phyloP scores from a whole-genome alignment of 2,113 vertebrate genomes.

The Python bivittatus region DNA sequence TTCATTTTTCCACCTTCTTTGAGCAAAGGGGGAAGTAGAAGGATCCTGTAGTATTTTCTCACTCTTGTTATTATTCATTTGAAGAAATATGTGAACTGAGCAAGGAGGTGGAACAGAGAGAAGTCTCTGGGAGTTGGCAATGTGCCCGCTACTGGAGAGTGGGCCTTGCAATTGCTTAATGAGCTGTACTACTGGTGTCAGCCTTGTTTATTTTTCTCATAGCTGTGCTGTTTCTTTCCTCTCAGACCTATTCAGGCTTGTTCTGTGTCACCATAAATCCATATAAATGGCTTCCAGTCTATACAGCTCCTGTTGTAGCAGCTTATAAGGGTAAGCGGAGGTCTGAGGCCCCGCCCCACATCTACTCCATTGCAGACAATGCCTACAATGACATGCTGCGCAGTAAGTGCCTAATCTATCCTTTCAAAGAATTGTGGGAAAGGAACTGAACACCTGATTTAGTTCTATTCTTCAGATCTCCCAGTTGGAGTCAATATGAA shows the following conservation, averaged over 20 bases:
- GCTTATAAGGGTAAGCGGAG: slow-evolving; percentile 92
- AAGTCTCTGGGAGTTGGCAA: background rate
- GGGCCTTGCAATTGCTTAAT: background rate
- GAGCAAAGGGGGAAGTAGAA: background rate
- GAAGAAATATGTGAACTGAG: background rate
- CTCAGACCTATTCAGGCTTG: slow-evolving; percentile 91
- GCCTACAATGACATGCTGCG: slow-evolving; percentile 94
- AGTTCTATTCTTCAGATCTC: background rate
- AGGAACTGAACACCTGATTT: background rate
- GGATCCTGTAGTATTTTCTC: background rate
- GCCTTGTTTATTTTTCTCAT: rapidly evolving
- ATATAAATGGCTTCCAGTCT: slow-evolving; percentile 95
- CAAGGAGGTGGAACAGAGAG: background rate
- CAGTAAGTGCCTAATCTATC: slow-evolving; percentile 75
- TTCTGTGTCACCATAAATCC: slow-evolving; percentile 96
- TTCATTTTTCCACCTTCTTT: background rate
- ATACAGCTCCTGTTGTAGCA: slow-evolving; percentile 83
- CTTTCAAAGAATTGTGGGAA: background rate
- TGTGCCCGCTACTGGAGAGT: background rate
- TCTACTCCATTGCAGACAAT: slow-evolving; percentile 89
- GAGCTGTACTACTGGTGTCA: background rate
- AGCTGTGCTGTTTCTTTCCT: rapidly evolving
- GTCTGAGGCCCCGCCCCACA: slow-evolving; percentile 86
- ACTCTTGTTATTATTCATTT: background rate
- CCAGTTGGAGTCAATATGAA: background rate